Base-by-base conservation (phyloP, 2,113 vertebrate species). In the Dryoscopus gambensis region DNA sequence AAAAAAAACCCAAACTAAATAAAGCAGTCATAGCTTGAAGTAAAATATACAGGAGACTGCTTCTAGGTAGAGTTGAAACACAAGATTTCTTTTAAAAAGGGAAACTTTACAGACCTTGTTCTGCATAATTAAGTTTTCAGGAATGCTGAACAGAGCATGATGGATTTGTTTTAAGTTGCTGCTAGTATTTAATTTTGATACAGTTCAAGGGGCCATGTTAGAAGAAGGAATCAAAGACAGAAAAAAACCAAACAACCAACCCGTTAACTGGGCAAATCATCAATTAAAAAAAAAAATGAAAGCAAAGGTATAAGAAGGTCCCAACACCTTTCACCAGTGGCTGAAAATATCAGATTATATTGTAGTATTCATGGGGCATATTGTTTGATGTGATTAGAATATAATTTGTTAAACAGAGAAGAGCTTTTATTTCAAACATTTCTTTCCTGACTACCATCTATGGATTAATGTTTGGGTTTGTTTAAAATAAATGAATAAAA, bases 171-270 rank as follows among this genome's bases (percentile, higher is more conserved):
- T 91, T 78, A 96, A 97, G 87, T 92, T 82, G 91, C 95, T 96
- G 68, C 82, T 96, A 88, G 85, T 93, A 94, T 97, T 97, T 97
- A 97, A 93, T 97, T 97, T 95, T 95, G 33, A 96, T 97, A 95
- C 71, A 93, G 84, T 97, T 98, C 95, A 98, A 98, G 97, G 78
- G 70, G 35, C 31, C 55, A 91, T 35, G n/a, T 80, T 75, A 97
- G 84, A 87, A 90, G 80, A 96, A 95, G 40, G 56, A 98, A 97
- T 81, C 37, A 71, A 97, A 97, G 86, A 84, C 55, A 67, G 19
- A 70, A 68, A 95, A 82, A 75, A 75, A 60, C 1, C 28, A 68
- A 53, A 4, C 24, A 71, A 80, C 3, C 19, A 68, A 35, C 21
- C 80, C 60, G 67, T 65, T 90, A 82, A 55, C 81, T 92, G 24